Conservation (phyloP, 2,113 vertebrate species). For the Polypterus senegalus region DNA sequence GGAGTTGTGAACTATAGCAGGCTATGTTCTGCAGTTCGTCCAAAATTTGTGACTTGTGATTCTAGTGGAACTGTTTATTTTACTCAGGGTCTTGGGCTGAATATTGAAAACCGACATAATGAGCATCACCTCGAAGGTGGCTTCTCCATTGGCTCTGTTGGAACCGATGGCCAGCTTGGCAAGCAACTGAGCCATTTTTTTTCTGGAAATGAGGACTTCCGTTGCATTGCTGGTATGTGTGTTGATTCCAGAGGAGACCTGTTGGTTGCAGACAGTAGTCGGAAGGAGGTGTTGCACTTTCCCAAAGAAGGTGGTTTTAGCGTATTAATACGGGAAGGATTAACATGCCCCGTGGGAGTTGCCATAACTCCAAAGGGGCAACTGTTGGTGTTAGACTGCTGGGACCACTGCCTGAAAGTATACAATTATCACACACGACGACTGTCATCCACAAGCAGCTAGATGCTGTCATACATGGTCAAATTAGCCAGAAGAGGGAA, state of each 20-base stretch:
- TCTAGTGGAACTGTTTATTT: slow-evolving; percentile 83
- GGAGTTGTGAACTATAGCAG: slow-evolving; percentile 87
- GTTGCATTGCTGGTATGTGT: slow-evolving; percentile 96
- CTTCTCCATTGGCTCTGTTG: slow-evolving; percentile 86
- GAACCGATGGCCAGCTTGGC: slow-evolving; percentile 77
- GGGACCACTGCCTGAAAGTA: slow-evolving; percentile 96
- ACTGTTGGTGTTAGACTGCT: slow-evolving; percentile 86
- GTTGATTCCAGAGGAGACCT: slow-evolving; percentile 83
- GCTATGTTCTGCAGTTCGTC: slow-evolving; percentile 81
- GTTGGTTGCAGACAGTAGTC: slow-evolving; percentile 85
- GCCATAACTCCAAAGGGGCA: slow-evolving; percentile 90
- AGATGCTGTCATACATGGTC: slow-evolving; percentile 4
- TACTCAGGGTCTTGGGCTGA: slow-evolving; percentile 87
- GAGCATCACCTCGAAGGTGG: slow-evolving; percentile 90
- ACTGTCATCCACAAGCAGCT: slow-evolving; percentile 47
- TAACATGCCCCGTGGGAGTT: slow-evolving; percentile 82
- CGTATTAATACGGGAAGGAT: slow-evolving; percentile 77
- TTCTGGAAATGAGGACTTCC: slow-evolving; percentile 86
- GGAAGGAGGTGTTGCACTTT: slow-evolving; percentile 88
- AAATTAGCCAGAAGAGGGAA: too few species aligned
- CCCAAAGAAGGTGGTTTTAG: slow-evolving; percentile 87
- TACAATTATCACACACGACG: slow-evolving; percentile 82
- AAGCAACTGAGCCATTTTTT: slow-evolving; percentile 95
- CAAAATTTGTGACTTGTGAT: slow-evolving; percentile 92
- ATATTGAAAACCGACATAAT: slow-evolving; percentile 82